Base-by-base conservation (phyloP, 2,797 vertebrate genomes). In the Thunnus albacares region DNA sequence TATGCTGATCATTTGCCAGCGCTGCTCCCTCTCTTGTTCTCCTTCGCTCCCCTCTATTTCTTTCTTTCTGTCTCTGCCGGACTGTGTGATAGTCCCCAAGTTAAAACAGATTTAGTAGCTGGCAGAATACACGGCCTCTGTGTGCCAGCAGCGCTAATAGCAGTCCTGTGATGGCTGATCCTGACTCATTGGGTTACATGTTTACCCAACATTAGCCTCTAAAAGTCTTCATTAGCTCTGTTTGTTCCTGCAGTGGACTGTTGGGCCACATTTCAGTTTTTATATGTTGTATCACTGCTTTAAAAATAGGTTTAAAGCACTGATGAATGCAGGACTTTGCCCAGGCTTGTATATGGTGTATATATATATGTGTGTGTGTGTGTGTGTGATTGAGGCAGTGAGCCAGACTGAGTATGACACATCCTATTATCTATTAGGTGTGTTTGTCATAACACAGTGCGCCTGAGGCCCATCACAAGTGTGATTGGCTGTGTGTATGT, bases 341-440 rank as follows among this genome's bases (percentile, higher is more conserved):
- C 85, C 75, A 63, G 87, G 57, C 85, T 75, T 88, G 83, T 73
- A 78, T 65, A 64, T 47, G 61, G 63, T 83, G 64, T 84, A 52
- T 61, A 49, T 12, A 18, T 80, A 69, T 78, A 57, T 77, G 51
- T 80, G 71, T 86, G 71, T 80, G 60, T 80, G 71, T 78, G 60
- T 56, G 70, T 77, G 55, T 80, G 71, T 76, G 60, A 60, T 59
- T 65, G 58, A 83, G 70, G 55, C 84, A 73, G 71, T 86, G 89
- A 87, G 80, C 41, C 71, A 86, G 88, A 87, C 30, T 49, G 72
- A 86, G 76, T 87, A 85, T 92, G 91, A 90, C 91, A 92, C 89
- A 84, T 91, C 81, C 84, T 78, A 87, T 92, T 93, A 92, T 93
- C 82, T 88, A 72, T 90, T 83, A 91, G 91, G 81, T 90, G 89